Percentiles rank a stretch among this genome's conserved stretches.
phyloP scores from a whole-genome alignment of 2,888 invertebrate genomes.

The Linnaemya tessellans region DNA sequence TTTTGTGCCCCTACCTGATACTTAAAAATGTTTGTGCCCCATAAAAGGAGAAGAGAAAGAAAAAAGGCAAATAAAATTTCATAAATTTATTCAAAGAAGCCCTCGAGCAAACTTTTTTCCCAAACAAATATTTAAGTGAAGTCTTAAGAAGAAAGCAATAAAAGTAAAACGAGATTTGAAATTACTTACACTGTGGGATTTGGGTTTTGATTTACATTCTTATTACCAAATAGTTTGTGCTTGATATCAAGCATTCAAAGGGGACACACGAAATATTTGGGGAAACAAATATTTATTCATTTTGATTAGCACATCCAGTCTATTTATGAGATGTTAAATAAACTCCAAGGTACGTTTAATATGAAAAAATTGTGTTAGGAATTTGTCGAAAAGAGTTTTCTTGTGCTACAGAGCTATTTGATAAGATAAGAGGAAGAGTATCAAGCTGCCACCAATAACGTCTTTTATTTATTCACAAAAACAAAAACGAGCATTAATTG shows the following conservation, averaged over 20 bases:
- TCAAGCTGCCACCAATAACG: no score
- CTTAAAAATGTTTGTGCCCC: conserved; percentile 14
- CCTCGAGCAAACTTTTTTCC: conserved; percentile 49
- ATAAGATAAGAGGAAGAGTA: no score
- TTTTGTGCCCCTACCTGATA: conserved; percentile 23
- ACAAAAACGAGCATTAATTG: no score
- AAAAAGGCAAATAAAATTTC: conserved; percentile 31
- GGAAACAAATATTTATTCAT: neutral
- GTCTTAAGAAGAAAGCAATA: conserved; percentile 21
- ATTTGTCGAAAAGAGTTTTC: no score
- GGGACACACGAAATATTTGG: neutral
- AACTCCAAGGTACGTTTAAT: no score
- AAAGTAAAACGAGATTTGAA: conserved; percentile 32
- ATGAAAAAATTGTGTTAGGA: no score
- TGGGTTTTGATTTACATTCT: conserved; percentile 17
- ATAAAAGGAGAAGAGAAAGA: neutral
- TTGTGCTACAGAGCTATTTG: no score
- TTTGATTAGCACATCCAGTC: neutral
- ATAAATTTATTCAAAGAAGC: conserved; percentile 57
- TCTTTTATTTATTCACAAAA: no score
- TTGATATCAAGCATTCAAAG: neutral
- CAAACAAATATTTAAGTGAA: conserved; percentile 28
- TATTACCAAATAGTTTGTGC: neutral
- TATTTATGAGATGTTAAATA: neutral
- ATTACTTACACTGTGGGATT: neutral